A percentile compares a stretch with the other conserved stretches of the same genome.
phyloP scores from a whole-genome alignment of 2,113 vertebrate species.

The Cryptotis parvus region DNA sequence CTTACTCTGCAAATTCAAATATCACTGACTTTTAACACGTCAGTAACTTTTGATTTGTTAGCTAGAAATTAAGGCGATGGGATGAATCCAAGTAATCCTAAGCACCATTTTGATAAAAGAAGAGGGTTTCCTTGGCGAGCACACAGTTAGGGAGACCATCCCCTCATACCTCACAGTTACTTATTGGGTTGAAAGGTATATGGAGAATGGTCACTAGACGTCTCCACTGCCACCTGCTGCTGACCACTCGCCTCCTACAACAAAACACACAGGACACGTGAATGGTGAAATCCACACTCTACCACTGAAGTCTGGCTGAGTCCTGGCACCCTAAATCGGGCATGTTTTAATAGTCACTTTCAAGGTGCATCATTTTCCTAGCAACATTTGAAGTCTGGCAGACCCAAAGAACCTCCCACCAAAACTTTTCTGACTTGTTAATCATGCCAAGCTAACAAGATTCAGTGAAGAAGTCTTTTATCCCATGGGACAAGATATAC shows the following conservation, averaged over 20 bases:
- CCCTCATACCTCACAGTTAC: slow-evolving; percentile 93
- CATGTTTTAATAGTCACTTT: slow-evolving; percentile 25
- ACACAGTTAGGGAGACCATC: background rate
- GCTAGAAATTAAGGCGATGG: background rate
- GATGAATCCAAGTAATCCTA: slow-evolving; percentile 11
- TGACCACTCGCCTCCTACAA: slow-evolving; percentile 95
- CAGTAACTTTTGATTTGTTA: background rate
- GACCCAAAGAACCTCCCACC: background rate
- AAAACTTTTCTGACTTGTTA: slow-evolving; percentile 28
- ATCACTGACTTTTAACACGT: slow-evolving; percentile 11
- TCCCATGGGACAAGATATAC: background rate
- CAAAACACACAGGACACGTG: slow-evolving; percentile 70
- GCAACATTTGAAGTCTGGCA: background rate
- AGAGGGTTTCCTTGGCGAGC: background rate
- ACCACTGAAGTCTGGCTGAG: background rate
- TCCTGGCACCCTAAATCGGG: slow-evolving; percentile 12
- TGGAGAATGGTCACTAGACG: slow-evolving; percentile 95
- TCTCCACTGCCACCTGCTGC: slow-evolving; percentile 94
- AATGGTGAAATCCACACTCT: slow-evolving; percentile 39
- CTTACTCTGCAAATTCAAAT: slow-evolving; percentile 30
- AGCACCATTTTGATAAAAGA: slow-evolving; percentile 29
- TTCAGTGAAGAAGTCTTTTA: slow-evolving; percentile 48
- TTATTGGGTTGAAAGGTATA: slow-evolving; percentile 98
- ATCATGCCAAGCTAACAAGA: background rate
- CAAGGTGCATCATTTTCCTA: slow-evolving; percentile 33